Evolutionary conservation across 1,140 invertebrate genomes (phyloP).

Genomic region (Penaeus vannamei): DNA sequence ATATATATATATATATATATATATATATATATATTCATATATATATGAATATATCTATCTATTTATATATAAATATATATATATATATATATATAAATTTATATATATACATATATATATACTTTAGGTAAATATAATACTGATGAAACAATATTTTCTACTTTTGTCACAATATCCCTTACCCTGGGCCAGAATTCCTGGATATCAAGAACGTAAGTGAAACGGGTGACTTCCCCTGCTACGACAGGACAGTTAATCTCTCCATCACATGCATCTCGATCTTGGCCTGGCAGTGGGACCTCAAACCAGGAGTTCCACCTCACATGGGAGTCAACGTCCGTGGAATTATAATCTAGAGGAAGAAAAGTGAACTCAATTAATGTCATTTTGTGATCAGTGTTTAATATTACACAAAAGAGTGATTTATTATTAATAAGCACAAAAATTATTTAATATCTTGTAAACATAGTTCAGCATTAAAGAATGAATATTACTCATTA

Average conservation of each 20-base stretch:
- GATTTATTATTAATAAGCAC: no score
- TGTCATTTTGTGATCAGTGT: background rate
- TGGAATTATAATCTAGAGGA: slow-evolving; percentile 57
- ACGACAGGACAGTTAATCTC: slow-evolving; percentile 47
- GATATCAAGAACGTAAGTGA: slow-evolving; percentile 64
- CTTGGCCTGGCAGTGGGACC: slow-evolving; percentile 59
- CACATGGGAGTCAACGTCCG: slow-evolving; percentile 62
- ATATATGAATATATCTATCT: no score
- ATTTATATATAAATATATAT: no score
- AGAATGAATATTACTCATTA: background rate
- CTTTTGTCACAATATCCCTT: background rate
- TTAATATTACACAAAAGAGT: background rate
- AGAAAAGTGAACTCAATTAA: background rate
- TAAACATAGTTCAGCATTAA: no score
- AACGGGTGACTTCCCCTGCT: slow-evolving; percentile 27
- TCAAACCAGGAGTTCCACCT: slow-evolving; percentile 65
- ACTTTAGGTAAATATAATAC: no score
- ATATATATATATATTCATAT: no score
- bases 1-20: no score
- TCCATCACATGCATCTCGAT: slow-evolving; percentile 49
- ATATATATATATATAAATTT: no score
- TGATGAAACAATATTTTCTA: no score
- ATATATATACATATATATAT: no score
- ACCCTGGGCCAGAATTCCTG: slow-evolving; percentile 65
- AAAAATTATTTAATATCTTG: no score